phyloP scores from a whole-genome alignment of 2,888 invertebrate genomes.

The Amblyjoppa fuscipennis region DNA sequence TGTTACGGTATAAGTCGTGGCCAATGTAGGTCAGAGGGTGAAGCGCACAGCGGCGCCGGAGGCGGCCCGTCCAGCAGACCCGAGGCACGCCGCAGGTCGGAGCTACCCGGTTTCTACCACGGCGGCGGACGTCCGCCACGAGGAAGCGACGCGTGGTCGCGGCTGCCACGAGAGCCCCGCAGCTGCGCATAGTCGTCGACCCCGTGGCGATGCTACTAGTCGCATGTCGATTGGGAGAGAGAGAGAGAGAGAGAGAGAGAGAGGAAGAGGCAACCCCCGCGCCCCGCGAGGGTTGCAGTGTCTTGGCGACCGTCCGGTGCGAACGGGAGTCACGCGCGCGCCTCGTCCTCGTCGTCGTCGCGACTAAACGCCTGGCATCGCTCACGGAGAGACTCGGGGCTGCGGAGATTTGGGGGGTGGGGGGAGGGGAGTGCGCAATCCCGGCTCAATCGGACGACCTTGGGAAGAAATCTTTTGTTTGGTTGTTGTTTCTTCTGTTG shows the following conservation, averaged over 20 bases:
- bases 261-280: neutral
- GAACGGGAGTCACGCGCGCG: constrained; percentile 5
- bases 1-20: constrained; percentile 61
- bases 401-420: no score
- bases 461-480: neutral
- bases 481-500: no score
- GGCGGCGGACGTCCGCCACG: constrained; percentile 66
- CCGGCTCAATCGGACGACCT: constrained; percentile 9
- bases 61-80: constrained; percentile 20
- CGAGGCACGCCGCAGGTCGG: constrained; percentile 40
- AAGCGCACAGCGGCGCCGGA: constrained; percentile 12
- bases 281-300: constrained; percentile 58
- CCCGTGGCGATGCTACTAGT: constrained; percentile 35
- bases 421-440: neutral
- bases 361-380: neutral
- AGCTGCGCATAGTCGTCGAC: constrained; percentile 63
- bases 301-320: constrained; percentile 47
- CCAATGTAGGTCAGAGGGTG: constrained; percentile 66
- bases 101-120: constrained; percentile 63
- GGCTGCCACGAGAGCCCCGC: constrained; percentile 60
- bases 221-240: constrained; percentile 30
- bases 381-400: neutral
- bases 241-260: constrained; percentile 38
- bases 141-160: constrained; percentile 66
- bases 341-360: constrained; percentile 1